Evolutionary conservation across 2,797 vertebrate species (phyloP).

Genomic region (Propithecus deckenii): DNA sequence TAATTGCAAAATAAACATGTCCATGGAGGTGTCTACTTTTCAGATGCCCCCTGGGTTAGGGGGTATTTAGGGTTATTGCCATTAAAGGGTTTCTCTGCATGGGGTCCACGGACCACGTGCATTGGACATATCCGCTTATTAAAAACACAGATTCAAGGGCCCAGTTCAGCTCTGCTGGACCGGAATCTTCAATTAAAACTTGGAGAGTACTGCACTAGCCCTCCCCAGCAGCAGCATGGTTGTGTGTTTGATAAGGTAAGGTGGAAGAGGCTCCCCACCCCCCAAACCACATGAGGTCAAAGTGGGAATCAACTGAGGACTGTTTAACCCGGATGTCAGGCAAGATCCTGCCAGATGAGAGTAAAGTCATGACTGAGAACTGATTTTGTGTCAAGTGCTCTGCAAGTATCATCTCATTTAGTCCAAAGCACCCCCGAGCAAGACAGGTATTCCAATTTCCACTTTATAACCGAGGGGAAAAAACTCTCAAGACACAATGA

Average conservation of each 20-base stretch:
- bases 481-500: neutral
- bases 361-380: neutral
- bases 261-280: neutral
- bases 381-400: neutral
- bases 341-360: neutral
- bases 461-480: accelerated
- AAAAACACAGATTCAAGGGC: neutral
- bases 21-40: neutral
- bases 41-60: too few relatives aligned
- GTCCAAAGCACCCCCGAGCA: accelerated
- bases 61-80: too few relatives aligned
- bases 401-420: neutral
- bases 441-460: too few relatives aligned
- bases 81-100: neutral
- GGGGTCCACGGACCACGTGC: accelerated
- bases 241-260: neutral
- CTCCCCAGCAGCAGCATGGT: neutral
- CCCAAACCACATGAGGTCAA: neutral
- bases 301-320: too few relatives aligned
- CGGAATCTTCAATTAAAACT: neutral
- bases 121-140: neutral
- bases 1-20: neutral
- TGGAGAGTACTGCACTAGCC: accelerated
- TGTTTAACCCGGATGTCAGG: accelerated
- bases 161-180: neutral